Evolutionary conservation across 2,113 vertebrate genomes (phyloP).

Genomic region (Coregonus clupeaformis): DNA sequence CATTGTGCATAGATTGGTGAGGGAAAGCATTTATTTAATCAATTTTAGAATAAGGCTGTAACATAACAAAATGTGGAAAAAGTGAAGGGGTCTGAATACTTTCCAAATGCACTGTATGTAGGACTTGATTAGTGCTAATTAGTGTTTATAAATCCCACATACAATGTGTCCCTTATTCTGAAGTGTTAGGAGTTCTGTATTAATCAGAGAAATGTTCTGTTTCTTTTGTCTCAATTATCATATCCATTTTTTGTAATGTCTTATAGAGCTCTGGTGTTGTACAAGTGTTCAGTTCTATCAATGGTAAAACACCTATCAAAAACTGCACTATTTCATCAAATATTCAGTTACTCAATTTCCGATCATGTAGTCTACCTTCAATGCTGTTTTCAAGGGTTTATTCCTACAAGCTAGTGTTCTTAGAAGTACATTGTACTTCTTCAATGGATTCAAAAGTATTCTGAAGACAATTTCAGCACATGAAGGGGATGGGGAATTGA

Average conservation of each 20-base stretch:
- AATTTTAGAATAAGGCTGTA: too few relatives aligned
- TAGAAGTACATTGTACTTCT: constrained; percentile 51
- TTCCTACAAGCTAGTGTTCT: constrained; percentile 52
- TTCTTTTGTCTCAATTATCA: neutral
- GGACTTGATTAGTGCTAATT: constrained; percentile 9
- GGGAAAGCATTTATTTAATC: too few relatives aligned
- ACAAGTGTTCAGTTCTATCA: constrained; percentile 54
- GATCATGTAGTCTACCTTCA: constrained; percentile 27
- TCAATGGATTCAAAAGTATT: constrained; percentile 67
- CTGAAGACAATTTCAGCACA: constrained; percentile 71
- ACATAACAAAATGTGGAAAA: too few relatives aligned
- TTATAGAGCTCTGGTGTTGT: constrained; percentile 71
- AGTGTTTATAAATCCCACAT: constrained; percentile 14
- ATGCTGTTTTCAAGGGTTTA: constrained; percentile 45
- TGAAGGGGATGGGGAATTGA: constrained; percentile 66
- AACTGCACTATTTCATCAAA: constrained; percentile 65
- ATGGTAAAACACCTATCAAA: constrained; percentile 59
- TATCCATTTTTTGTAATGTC: constrained; percentile 31
- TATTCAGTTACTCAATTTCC: constrained; percentile 23
- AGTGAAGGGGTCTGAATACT: too few relatives aligned
- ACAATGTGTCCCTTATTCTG: neutral
- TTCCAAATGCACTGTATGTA: too few relatives aligned
- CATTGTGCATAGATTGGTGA: too few relatives aligned
- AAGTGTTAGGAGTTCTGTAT: constrained; percentile 1
- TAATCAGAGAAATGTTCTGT: neutral